Evolutionary conservation across 2,113 vertebrate genomes (phyloP), one percentile per base, ranked within the genome.

Genomic region (Heterotilapia buettikoferi): DNA sequence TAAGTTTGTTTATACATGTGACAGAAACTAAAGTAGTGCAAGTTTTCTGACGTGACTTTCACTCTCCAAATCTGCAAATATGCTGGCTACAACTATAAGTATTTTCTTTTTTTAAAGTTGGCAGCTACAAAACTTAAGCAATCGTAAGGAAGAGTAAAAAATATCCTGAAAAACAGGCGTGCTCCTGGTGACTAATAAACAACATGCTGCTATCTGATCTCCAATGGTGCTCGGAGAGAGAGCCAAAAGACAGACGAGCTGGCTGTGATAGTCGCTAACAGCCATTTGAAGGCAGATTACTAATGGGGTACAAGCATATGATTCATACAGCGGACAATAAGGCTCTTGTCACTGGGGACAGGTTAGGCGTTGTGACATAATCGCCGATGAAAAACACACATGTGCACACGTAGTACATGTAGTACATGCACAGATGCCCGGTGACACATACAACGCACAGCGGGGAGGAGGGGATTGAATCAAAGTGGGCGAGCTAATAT

Each of bases 261-360:
- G 86, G 59, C 90, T 86, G 56, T 52, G 59, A 88, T 21, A 12
- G 89, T 29, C 71, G 85, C 63, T 88, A 90, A 92, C 26, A 81
- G 90, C 87, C 61, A 86, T 93, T 88, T 88, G 88, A 91, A 88
- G 86, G 89, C 90, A 88, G 85, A 92, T 91, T 92, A 92, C 90
- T 92, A 91, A 94, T 85, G 50, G 89, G 86, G 89, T 85, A 53
- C 52, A 43, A 90, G 86, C 90, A 83, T 84, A 91, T 94, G 93
- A 95, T 91, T 93, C 93, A 94, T 54, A 38, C 59, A 19, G 5
- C 45, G 53, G 63, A 95, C 94, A 94, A 86, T 85, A 38, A 80
- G 88, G 73, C 88, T 83, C 82, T 86, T 92, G 92, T 93, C 81
- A 8, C 14, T 14, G 84, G 87, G 87, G 91, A 91, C 85, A 86